Evolutionary conservation across 1,140 invertebrate species (phyloP).

Genomic region (Eupristina koningsbergeri): DNA sequence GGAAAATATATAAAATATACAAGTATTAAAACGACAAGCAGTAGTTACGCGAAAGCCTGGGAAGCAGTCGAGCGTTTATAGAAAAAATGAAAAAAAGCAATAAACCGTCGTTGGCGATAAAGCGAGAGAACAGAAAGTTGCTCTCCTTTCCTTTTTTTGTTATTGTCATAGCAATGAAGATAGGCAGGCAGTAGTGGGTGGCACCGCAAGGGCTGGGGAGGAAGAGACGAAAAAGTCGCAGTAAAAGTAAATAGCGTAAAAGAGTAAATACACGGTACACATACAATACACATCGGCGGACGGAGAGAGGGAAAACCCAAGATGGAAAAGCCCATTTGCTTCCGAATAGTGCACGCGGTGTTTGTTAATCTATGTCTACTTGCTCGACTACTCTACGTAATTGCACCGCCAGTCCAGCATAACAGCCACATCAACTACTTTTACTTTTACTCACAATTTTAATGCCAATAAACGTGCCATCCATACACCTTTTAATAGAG

Average conservation of each 20-base stretch:
- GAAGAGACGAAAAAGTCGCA: constrained; percentile 18
- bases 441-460: constrained; percentile 7
- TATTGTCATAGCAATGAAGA: no score
- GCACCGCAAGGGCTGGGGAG: not conserved
- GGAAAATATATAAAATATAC: not conserved
- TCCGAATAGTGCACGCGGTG: constrained; percentile 19
- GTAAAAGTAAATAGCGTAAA: constrained; percentile 37
- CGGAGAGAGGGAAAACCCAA: not conserved
- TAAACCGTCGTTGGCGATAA: not conserved
- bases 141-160: no score
- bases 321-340: constrained; percentile 57
- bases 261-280: not conserved
- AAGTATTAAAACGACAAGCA: constrained; percentile 19
- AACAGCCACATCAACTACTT: not conserved
- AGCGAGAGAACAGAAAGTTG: not conserved
- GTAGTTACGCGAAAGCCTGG: not conserved
- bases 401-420: constrained; percentile 37
- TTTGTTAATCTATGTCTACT: constrained; percentile 53
- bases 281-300: no score
- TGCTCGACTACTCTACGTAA: constrained; percentile 48
- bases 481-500: constrained; percentile 29
- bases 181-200: no score
- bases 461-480: constrained; percentile 22
- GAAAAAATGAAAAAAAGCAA: not conserved
- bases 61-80: not conserved